Evolutionary conservation across 2,113 vertebrate species (phyloP).

Genomic region (Coryphaenoides rupestris): DNA sequence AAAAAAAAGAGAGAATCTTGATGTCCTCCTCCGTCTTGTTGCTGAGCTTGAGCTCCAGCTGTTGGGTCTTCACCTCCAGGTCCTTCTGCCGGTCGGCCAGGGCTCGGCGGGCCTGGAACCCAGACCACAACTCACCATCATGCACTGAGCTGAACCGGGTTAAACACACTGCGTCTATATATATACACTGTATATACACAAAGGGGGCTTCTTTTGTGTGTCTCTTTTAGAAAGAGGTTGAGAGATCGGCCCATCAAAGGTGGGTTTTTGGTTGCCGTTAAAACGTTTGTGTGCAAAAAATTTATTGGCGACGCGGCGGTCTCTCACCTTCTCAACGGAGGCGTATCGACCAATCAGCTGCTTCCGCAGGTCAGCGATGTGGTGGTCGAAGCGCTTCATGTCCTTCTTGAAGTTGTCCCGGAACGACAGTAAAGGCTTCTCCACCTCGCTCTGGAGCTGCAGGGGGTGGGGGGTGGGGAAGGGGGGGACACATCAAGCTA

Average conservation of each 20-base stretch:
- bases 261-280: too few relatives aligned
- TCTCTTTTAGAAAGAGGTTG: too few relatives aligned
- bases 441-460: conserved; percentile 96
- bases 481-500: neutral
- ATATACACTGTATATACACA: too few relatives aligned
- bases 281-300: neutral
- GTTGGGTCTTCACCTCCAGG: conserved; percentile 94
- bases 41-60: conserved; percentile 93
- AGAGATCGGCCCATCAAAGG: too few relatives aligned
- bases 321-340: conserved; percentile 90
- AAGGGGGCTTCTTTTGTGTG: too few relatives aligned
- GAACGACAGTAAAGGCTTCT: conserved; percentile 91
- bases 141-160: neutral
- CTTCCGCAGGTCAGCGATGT: conserved; percentile 89
- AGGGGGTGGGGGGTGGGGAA: neutral
- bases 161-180: neutral
- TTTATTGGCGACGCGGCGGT: too few relatives aligned
- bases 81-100: conserved; percentile 94
- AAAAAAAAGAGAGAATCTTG: too few relatives aligned
- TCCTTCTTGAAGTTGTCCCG: conserved; percentile 98
- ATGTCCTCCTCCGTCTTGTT: conserved; percentile 97
- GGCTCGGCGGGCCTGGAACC: conserved; percentile 86
- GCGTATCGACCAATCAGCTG: conserved; percentile 87
- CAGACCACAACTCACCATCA: conserved; percentile 9
- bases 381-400: conserved; percentile 96